Percentiles rank a stretch among this genome's conserved stretches.
Evolutionary conservation across 2,797 vertebrate species (phyloP).

Genomic region (Clarias platycephalus): DNA sequence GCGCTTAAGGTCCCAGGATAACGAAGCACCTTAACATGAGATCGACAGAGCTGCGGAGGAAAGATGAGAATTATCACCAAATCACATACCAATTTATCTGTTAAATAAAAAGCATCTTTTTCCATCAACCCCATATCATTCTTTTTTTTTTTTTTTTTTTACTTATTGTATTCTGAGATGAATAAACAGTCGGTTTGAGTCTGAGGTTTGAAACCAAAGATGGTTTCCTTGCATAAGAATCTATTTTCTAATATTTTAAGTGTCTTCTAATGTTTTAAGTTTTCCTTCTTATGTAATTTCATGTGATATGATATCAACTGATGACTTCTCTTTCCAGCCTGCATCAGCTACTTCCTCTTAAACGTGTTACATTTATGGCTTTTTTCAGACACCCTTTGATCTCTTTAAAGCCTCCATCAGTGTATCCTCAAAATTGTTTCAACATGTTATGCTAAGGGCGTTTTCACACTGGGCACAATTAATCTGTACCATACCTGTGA

Average conservation of each 20-base stretch:
- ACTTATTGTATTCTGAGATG: neutral
- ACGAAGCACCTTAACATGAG: slow-evolving; percentile 47
- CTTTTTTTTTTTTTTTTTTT: neutral
- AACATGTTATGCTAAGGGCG: too few relatives aligned
- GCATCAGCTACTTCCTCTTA: neutral
- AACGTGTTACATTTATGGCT: neutral
- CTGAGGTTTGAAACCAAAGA: neutral
- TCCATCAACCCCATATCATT: neutral
- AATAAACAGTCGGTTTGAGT: neutral
- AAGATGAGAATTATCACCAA: neutral
- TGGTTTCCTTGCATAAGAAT: neutral
- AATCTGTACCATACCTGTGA: too few relatives aligned
- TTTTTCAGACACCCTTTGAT: neutral
- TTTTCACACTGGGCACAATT: too few relatives aligned
- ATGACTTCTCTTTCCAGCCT: neutral
- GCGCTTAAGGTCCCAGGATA: slow-evolving; percentile 51
- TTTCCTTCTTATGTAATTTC: neutral
- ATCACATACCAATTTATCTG: too few relatives aligned
- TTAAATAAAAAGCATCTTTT: neutral
- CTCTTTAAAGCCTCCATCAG: neutral
- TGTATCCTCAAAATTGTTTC: too few relatives aligned
- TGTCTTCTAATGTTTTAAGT: neutral
- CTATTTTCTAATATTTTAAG: neutral
- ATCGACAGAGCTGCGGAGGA: neutral
- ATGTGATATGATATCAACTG: neutral